Base-by-base conservation (phyloP, 2,797 vertebrate genomes). In the Paguma larvata region DNA sequence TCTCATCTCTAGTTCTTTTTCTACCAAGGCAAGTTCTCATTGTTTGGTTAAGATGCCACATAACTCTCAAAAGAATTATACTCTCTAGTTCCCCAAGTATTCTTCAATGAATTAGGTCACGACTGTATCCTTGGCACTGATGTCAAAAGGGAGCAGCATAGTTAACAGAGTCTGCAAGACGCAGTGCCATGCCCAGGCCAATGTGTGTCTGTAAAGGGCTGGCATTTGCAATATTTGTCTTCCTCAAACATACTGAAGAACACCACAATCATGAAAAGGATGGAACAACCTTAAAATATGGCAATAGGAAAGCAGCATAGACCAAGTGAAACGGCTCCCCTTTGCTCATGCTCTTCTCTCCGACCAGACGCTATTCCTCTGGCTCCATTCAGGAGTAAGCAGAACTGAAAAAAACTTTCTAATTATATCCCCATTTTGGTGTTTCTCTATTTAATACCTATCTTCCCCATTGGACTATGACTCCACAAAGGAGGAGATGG, bases 21-120 rank as follows among this genome's bases (percentile, higher is more conserved):
- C 68, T 91, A 10, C 41, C 16, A 21, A 97, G 46, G 25, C 10
- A 84, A 94, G 84, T 83, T 83, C 38, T 95, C 72, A 65, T 46
- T 75, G 65, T 94, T 80, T 87, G 19, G 59, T 67, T 94, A 77
- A 85, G 56, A 94, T 34, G 25, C 3, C 59, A 30, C 6, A 1
- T 59, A 46, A 48, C 25, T 25, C 7, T 65, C 5, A 53, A 23
- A 9, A 85, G 62, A 38, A 82, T 30, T 48, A 41, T 2, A 72
- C 25, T 83, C 62, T 80, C 30, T 46, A 16, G 12, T 79, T 93
- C 53, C 25, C 13, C 25, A n/a, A 27, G 30, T 75, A 16, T 77
- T 65, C 59, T 79, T 18, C 75, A 62, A 53, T 14, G 38, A 86
- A 44, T 93, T 63, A 70, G 73, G 38, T 84, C 80, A 93, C 7